Evolutionary conservation across 2,113 vertebrate species (phyloP).

Genomic region (Caranx melampygus): DNA sequence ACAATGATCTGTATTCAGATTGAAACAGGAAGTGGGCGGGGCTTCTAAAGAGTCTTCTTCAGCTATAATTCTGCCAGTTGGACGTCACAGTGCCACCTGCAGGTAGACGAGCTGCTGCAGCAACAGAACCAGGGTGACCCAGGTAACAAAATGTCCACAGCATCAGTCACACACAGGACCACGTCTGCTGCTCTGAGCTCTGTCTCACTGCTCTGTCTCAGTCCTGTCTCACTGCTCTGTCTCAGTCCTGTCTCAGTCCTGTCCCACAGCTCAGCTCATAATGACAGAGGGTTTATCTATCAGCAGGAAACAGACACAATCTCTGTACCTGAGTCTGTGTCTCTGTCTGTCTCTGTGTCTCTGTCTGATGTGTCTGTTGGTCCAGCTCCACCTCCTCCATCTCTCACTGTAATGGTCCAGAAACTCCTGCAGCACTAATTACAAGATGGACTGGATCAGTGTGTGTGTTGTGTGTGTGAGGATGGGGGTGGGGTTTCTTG

Average conservation of each 20-base stretch:
- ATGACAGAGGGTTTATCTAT: too few species aligned
- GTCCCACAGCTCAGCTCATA: too few species aligned
- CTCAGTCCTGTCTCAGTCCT: too few species aligned
- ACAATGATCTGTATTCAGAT: too few species aligned
- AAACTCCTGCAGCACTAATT: constrained; percentile 61
- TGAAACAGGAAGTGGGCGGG: too few species aligned
- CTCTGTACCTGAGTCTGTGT: constrained; percentile 1
- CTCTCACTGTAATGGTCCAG: constrained; percentile 48
- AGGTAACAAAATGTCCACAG: too few species aligned
- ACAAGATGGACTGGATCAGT: background rate
- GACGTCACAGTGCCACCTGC: constrained; percentile 43
- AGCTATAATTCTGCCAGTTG: constrained; percentile 23
- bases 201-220: too few species aligned
- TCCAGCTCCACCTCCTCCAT: constrained; percentile 40
- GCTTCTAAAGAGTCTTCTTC: too few species aligned
- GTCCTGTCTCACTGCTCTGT: too few species aligned
- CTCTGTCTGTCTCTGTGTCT: constrained; percentile 8
- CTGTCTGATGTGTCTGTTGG: background rate
- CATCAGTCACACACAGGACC: constrained; percentile 47
- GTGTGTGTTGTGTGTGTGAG: constrained; percentile 3
- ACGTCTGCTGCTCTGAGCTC: constrained; percentile 6
- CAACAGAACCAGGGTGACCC: constrained; percentile 20
- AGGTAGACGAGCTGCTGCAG: constrained; percentile 61
- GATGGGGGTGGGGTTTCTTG: background rate
- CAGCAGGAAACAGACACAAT: background rate